phyloP scores from a whole-genome alignment of 2,797 vertebrate species.

The Buphagus erythrorhynchus region DNA sequence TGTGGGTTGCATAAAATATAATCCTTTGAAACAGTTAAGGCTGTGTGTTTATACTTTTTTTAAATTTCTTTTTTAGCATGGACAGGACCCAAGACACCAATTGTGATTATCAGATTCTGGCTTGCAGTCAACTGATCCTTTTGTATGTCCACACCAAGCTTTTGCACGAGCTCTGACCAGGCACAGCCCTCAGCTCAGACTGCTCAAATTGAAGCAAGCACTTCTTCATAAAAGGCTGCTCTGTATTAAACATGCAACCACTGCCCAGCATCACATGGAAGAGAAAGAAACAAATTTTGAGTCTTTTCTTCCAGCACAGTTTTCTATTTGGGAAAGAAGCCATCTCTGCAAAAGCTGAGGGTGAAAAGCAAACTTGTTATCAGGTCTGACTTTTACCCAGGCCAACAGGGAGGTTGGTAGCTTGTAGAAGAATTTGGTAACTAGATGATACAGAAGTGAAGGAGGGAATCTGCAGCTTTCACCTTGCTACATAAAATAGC shows the following conservation, averaged over 20 bases:
- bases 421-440: neutral
- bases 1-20: neutral
- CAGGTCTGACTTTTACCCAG: neutral
- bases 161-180: fast-evolving
- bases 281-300: neutral
- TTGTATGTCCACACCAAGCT: neutral
- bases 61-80: neutral
- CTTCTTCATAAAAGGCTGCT: neutral
- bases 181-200: neutral
- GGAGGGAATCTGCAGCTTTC: neutral
- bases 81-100: neutral
- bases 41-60: too few species aligned
- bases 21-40: neutral
- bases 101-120: neutral
- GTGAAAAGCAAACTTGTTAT: neutral
- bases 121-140: neutral
- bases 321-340: neutral
- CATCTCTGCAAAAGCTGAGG: neutral
- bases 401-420: neutral
- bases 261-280: neutral
- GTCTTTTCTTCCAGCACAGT: neutral
- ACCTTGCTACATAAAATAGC: neutral
- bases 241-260: neutral
- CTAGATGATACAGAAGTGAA: neutral
- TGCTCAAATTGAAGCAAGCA: neutral